Evolutionary conservation across 2,888 invertebrate genomes (phyloP).

Genomic region (Heteromyza rotundicornis): DNA sequence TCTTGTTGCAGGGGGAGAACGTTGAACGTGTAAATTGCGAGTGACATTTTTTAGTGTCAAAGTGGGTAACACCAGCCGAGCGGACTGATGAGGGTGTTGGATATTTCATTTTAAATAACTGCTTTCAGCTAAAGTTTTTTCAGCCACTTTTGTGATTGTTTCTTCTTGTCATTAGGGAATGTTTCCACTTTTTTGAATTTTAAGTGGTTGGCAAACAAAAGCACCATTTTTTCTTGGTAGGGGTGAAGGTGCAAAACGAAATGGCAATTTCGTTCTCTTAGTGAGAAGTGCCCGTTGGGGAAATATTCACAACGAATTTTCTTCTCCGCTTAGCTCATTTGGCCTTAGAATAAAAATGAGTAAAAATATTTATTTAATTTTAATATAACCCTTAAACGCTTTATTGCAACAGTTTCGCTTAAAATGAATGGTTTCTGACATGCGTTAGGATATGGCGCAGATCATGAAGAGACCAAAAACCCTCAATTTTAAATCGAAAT

Average conservation of each 20-base stretch:
- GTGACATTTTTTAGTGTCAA: constrained; percentile 9
- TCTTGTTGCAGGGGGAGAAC: background rate
- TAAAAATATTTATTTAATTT: too few species aligned
- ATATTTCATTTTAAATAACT: too few species aligned
- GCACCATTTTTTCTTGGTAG: background rate
- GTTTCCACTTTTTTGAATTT: constrained; percentile 37
- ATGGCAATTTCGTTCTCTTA: constrained; percentile 1
- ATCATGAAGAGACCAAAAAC: too few species aligned
- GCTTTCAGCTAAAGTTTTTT: background rate
- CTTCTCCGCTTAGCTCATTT: too few species aligned
- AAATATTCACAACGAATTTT: constrained; percentile 42
- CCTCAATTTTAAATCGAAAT: too few species aligned
- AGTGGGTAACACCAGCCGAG: background rate
- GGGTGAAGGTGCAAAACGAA: background rate
- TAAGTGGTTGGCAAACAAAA: constrained; percentile 6
- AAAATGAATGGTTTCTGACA: too few species aligned
- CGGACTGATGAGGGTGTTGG: too few species aligned
- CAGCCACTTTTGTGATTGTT: constrained; percentile 3
- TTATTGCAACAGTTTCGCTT: too few species aligned
- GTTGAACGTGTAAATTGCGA: constrained; percentile 9
- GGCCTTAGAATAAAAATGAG: too few species aligned
- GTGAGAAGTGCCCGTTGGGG: constrained; percentile 48
- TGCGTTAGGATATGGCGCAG: too few species aligned
- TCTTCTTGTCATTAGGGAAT: constrained; percentile 49
- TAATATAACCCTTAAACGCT: too few species aligned